These are phyloP conservation scores for Jacana jacana DNA, from an alignment of 2,113 vertebrate species.

Conservation along the genomic window DNA sequence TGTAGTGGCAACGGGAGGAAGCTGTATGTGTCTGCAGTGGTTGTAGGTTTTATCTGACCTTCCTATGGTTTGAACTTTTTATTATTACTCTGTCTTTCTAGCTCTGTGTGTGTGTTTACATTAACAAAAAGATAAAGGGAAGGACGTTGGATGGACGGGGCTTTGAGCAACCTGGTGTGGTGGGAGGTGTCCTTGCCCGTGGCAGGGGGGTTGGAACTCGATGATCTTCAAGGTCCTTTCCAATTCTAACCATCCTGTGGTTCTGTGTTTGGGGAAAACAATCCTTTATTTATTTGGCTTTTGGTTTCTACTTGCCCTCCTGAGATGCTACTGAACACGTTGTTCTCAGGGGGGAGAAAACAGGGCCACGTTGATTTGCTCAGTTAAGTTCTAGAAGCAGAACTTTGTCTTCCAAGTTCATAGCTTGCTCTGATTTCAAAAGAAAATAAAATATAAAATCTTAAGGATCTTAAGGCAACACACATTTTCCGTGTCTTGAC, in stretches of 20 bases:
- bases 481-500: background rate
- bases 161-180: too few relatives aligned
- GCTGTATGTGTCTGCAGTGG: background rate
- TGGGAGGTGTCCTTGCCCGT: too few relatives aligned
- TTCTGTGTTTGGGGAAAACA: background rate
- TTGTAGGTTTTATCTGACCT: background rate
- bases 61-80: background rate
- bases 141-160: background rate
- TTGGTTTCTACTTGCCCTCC: background rate
- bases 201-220: too few relatives aligned
- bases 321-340: background rate
- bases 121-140: background rate
- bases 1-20: background rate
- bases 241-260: too few relatives aligned
- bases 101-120: background rate
- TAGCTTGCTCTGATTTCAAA: background rate
- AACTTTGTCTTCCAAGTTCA: background rate
- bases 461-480: background rate
- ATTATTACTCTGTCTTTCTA: background rate
- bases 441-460: background rate
- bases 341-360: background rate
- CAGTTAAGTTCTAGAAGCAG: background rate
- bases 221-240: too few relatives aligned
- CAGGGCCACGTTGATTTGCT: rapidly evolving
- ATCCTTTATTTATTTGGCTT: background rate